Evolutionary conservation across 2,113 vertebrate species (phyloP), one percentile per base, ranked within the genome.

Genomic region (Rynchops niger): DNA sequence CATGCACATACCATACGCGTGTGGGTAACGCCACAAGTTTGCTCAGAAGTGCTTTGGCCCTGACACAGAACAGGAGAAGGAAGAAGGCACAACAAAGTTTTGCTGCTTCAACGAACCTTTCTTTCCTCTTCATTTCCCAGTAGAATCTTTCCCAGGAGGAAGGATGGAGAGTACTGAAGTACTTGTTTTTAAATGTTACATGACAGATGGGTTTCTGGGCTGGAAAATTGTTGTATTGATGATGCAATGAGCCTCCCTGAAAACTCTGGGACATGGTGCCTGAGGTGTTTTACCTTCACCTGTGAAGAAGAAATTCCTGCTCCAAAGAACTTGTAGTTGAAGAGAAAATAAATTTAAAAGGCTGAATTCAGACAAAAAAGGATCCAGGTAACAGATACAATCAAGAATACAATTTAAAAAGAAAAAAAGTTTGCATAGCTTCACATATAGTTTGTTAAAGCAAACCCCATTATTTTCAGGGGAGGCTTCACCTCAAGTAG

Each of bases 1-100:
- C 13, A 27, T 52, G 36, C 4, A 43, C 14, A 25, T 36, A 21
- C 3, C 2, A 15, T 38, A 74, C 1, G 1, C 6, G 1, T 23
- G 13, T 83, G 34, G 15, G 12, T 52, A 47, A 69, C 30, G 56
- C 6, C 10, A 58, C 3, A 71, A 15, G 30, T 86, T 70, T 81
- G 8, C 7, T 81, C 27, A 36, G 23, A 70, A 94, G 5, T 11
- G 3, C 16, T 82, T 74, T 79, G 25, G 15, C 27, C 12, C 36
- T 77, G 18, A 38, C 38, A 26, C 8, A 50, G 49, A 59, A 53
- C 10, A 55, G 20, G 17, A 90, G 25, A 14, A 82, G 19, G 14
- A 70, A 14, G 20, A 72, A 59, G 14, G 5, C 21, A 86, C 29
- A 32, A 2, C 40, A 56, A 8, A 80, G 25, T 19, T 66, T 52